Evolutionary conservation across 2,797 vertebrate genomes (phyloP).

Genomic region (Nannoperca australis): DNA sequence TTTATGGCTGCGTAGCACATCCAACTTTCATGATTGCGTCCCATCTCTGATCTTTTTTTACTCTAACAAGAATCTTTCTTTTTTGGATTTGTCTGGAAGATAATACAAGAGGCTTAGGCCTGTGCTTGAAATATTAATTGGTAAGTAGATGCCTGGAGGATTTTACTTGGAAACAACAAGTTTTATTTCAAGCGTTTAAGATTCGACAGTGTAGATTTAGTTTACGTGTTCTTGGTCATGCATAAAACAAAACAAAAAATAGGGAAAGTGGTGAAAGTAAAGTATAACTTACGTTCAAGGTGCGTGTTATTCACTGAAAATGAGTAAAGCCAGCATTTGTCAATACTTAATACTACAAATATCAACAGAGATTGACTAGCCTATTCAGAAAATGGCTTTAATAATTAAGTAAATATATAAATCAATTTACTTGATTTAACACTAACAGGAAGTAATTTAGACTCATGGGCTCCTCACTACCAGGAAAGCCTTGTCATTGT

Average conservation of each 20-base stretch:
- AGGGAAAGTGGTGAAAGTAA: neutral
- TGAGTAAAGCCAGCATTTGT: slow-evolving; percentile 7
- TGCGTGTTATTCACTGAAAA: neutral
- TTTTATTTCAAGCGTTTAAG: too few relatives aligned
- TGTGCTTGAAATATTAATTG: too few relatives aligned
- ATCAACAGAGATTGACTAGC: neutral
- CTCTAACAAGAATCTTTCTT: neutral
- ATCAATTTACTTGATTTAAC: slow-evolving; percentile 6
- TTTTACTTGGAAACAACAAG: too few relatives aligned
- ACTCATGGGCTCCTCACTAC: slow-evolving; percentile 22
- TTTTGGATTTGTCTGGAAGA: too few relatives aligned
- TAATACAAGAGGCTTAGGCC: too few relatives aligned
- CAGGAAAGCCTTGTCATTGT: slow-evolving; percentile 38
- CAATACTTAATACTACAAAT: too few relatives aligned
- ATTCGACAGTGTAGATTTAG: too few relatives aligned
- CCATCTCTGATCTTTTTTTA: neutral
- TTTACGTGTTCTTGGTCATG: too few relatives aligned
- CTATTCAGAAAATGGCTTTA: slow-evolving; percentile 34
- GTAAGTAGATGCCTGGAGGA: too few relatives aligned
- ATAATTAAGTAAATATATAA: slow-evolving; percentile 32
- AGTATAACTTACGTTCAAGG: neutral
- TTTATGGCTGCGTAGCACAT: neutral
- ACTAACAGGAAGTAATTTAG: slow-evolving; percentile 29
- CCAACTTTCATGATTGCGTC: neutral
- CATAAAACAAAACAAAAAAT: too few relatives aligned